Base-by-base conservation (phyloP, 1,140 invertebrate genomes). In the Cataglyphis hispanica region DNA sequence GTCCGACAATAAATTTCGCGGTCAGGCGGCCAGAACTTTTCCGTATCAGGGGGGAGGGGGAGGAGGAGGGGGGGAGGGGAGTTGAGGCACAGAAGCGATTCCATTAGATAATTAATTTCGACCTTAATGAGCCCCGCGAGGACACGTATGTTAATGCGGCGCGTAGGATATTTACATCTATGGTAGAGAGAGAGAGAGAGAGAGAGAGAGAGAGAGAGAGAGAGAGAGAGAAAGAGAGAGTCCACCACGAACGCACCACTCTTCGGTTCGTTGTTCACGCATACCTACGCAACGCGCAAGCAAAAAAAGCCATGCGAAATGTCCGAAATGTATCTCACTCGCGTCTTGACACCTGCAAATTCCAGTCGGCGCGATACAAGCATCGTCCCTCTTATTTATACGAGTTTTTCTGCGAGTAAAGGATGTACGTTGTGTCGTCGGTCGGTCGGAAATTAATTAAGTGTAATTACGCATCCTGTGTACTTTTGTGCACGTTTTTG, bases 61-160 rank as follows among this genome's bases (percentile, higher is more conserved):
- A 16, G 31, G 13, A 16, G 13, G 53, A 8, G 34, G 37, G 7
- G 58, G 4, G 77, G 53, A 66, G 2, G 13, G 77, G 53, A 66
- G 2, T 8, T 10, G n/a, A n/a, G 53, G 50, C 78, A 4, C 53
- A 85, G 85, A 87, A 90, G 89, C 87, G 91, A 90, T 91, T 91
- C 91, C 89, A 89, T 92, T 90, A 90, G 91, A 93, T 92, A 94
- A 94, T 94, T 93, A 94, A 94, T 94, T 94, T 94, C 91, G 87
- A 90, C 89, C 92, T 93, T 94, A 94, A 94, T 94, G 93, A 94
- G 93, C 91, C 91, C 4, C 89, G 90, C 87, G 90, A 83, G 92
- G 94, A 94, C 46, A 50, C 93, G 93, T 94, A 94, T 94, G 93
- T 94, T 94, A 94, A 94, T 94, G 91, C 87, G 93, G 80, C 89